Evolutionary conservation across 2,888 invertebrate genomes (phyloP).

Genomic region (Flexamia atlantica): DNA sequence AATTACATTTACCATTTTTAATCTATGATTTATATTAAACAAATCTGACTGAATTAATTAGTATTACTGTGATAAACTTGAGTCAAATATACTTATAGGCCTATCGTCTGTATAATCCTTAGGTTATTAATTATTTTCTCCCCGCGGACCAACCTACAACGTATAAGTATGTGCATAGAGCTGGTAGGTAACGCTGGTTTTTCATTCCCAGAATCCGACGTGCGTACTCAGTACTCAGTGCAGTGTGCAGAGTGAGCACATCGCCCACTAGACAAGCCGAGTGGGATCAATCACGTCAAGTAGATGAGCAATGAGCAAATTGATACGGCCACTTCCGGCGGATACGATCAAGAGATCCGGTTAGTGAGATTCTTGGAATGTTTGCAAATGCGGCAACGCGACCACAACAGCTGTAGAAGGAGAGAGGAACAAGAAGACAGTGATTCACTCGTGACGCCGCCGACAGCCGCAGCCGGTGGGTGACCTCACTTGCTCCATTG

Average conservation of each 20-base stretch:
- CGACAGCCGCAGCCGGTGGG: neutral
- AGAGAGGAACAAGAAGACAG: neutral
- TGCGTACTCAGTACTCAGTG: neutral
- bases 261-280: neutral
- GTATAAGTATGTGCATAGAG: no score
- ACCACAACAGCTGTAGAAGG: neutral
- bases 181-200: neutral
- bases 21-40: no score
- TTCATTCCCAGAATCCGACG: neutral
- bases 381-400: neutral
- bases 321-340: constrained; percentile 18
- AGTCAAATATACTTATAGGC: no score
- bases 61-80: no score
- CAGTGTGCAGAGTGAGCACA: neutral
- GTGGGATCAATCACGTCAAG: neutral
- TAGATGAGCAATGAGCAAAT: no score
- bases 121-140: no score
- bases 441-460: constrained; percentile 22
- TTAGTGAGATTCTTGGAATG: constrained; percentile 24
- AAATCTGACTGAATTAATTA: no score
- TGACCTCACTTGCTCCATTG: constrained; percentile 2
- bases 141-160: no score
- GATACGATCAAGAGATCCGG: constrained; percentile 31
- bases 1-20: no score
- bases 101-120: no score